phyloP scores from a whole-genome alignment of 2,113 vertebrate genomes.

The Hippocampus mohnikei region DNA sequence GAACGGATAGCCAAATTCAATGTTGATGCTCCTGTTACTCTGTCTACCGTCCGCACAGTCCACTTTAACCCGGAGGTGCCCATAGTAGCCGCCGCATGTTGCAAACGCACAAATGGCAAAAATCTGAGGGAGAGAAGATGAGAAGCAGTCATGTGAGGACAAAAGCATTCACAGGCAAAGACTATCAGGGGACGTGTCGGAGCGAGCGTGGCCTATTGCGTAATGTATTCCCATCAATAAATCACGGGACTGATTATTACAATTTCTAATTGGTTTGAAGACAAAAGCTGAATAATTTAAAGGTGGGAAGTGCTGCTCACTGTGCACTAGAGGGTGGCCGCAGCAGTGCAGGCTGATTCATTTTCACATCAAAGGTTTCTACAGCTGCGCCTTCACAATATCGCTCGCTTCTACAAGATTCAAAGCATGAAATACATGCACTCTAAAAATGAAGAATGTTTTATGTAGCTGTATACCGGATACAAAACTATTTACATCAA shows the following conservation, averaged over 20 bases:
- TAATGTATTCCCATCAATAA: conserved; percentile 42
- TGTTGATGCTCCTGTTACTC: conserved; percentile 86
- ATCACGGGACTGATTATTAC: conserved; percentile 33
- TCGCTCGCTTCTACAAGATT: neutral
- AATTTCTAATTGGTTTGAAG: conserved; percentile 46
- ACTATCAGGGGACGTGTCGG: neutral
- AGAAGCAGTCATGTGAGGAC: neutral
- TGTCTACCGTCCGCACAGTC: conserved; percentile 89
- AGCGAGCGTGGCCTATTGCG: conserved; percentile 9
- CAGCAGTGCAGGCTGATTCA: conserved; percentile 34
- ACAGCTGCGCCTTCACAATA: neutral
- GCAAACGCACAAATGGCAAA: conserved; percentile 99
- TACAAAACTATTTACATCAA: neutral
- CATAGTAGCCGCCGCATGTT: conserved; percentile 98
- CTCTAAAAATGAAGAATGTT: neutral
- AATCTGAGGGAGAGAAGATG: conserved; percentile 75
- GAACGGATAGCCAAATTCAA: conserved; percentile 92
- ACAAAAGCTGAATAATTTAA: conserved; percentile 70
- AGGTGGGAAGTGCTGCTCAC: conserved; percentile 50
- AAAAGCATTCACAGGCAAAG: neutral
- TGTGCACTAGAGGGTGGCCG: conserved; percentile 55
- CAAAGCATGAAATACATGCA: neutral
- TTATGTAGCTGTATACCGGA: neutral
- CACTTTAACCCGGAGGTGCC: conserved; percentile 91
- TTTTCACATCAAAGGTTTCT: conserved; percentile 1